Conservation (phyloP, 2,113 vertebrate genomes). For the Lota lota region DNA sequence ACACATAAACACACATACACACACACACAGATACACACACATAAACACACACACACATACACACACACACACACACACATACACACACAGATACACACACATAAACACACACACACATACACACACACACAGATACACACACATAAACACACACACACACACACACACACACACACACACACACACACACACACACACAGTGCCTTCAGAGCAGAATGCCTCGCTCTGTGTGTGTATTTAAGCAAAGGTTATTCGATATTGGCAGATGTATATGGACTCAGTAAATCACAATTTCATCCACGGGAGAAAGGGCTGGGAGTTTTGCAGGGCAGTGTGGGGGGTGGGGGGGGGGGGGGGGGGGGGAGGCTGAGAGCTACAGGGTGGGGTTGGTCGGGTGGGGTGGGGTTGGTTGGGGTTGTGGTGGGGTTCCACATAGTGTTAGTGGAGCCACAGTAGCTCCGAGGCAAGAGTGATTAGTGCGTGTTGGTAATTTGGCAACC, state of each 20-base stretch:
- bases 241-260: conserved; percentile 61
- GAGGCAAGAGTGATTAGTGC: conserved; percentile 69
- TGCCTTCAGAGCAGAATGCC: conserved; percentile 39
- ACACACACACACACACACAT: conserved; percentile 19
- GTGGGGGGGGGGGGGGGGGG: not conserved
- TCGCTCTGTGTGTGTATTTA: conserved; percentile 41
- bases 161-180: too few relatives aligned
- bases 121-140: conserved; percentile 1
- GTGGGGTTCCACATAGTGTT: conserved; percentile 25
- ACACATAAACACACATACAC: too few relatives aligned
- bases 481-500: conserved; percentile 72
- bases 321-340: conserved; percentile 39
- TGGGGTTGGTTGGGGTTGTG: not conserved
- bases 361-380: not conserved
- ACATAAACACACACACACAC: too few relatives aligned
- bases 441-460: conserved; percentile 58
- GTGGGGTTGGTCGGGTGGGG: not conserved
- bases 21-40: too few relatives aligned
- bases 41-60: conserved; percentile 12
- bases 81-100: conserved; percentile 22
- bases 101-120: conserved; percentile 30
- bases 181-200: not conserved
- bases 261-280: conserved; percentile 67
- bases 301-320: conserved; percentile 24
- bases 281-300: conserved; percentile 66